Evolutionary conservation across 2,888 invertebrate species (phyloP).

Genomic region (Halictus quadricinctus): DNA sequence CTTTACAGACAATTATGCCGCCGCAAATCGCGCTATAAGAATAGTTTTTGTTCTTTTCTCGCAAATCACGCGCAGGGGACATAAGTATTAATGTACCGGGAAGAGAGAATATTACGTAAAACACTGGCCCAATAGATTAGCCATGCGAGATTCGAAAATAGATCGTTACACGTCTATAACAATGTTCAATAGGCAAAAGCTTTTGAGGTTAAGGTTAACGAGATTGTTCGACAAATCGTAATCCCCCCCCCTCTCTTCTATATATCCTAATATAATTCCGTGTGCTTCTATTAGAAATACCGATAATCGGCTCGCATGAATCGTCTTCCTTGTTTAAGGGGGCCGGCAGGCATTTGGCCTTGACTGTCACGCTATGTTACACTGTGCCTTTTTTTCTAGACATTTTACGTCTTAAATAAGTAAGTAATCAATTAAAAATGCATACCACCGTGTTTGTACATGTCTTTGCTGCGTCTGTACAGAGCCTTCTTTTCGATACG

Average conservation of each 20-base stretch:
- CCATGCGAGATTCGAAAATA: slow-evolving; percentile 34
- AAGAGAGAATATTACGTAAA: slow-evolving; percentile 15
- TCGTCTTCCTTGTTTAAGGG: slow-evolving; percentile 26
- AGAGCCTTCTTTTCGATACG: too few relatives aligned
- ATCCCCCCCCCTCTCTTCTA: neutral
- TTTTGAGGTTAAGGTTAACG: slow-evolving; percentile 43
- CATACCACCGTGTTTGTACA: too few relatives aligned
- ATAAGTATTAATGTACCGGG: neutral
- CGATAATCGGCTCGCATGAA: slow-evolving; percentile 45
- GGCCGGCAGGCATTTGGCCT: too few relatives aligned
- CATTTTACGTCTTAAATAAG: too few relatives aligned
- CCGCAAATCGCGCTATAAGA: neutral
- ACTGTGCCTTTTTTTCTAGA: too few relatives aligned
- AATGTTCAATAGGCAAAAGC: slow-evolving; percentile 27
- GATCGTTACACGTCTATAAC: slow-evolving; percentile 44
- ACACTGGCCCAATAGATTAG: slow-evolving; percentile 17
- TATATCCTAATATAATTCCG: slow-evolving; percentile 25
- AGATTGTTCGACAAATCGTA: slow-evolving; percentile 27
- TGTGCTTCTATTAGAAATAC: slow-evolving; percentile 47
- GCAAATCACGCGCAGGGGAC: neutral
- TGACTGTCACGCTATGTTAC: too few relatives aligned
- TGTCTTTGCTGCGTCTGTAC: too few relatives aligned
- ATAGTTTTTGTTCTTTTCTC: neutral
- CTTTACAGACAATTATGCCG: neutral
- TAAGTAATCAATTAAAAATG: too few relatives aligned